Conservation (phyloP, 2,113 vertebrate genomes). For the Rattus norvegicus region DNA sequence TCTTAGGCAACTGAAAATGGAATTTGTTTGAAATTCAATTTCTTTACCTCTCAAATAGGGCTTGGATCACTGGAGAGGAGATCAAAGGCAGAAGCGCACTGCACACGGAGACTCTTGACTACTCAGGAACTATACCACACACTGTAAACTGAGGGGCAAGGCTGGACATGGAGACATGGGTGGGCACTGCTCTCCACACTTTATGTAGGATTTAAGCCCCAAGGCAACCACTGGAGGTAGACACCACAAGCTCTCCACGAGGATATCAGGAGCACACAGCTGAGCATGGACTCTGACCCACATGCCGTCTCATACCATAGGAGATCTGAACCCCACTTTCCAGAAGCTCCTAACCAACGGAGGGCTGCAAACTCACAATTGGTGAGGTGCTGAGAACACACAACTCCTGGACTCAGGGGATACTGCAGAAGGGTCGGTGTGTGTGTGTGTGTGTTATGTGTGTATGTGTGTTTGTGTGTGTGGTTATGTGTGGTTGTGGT, state of each 20-base stretch:
- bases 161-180: too few species aligned
- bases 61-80: neutral
- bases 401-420: too few species aligned
- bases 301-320: fast-evolving
- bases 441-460: too few species aligned
- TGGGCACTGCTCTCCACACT: neutral
- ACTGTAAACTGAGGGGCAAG: neutral
- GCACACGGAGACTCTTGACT: neutral
- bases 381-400: neutral
- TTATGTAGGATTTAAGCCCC: neutral
- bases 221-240: neutral
- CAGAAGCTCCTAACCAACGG: neutral
- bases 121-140: neutral
- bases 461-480: too few species aligned
- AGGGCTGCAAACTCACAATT: neutral
- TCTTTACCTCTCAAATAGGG: neutral
- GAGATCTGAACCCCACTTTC: neutral
- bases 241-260: neutral
- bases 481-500: too few species aligned
- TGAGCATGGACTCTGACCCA: neutral
- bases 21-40: neutral
- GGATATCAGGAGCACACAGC: neutral
- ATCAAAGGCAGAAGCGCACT: neutral
- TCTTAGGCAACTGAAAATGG: neutral
- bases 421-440: neutral